Base-by-base conservation (phyloP, 1,140 invertebrate species). In the Drosophila kurseongensis region DNA sequence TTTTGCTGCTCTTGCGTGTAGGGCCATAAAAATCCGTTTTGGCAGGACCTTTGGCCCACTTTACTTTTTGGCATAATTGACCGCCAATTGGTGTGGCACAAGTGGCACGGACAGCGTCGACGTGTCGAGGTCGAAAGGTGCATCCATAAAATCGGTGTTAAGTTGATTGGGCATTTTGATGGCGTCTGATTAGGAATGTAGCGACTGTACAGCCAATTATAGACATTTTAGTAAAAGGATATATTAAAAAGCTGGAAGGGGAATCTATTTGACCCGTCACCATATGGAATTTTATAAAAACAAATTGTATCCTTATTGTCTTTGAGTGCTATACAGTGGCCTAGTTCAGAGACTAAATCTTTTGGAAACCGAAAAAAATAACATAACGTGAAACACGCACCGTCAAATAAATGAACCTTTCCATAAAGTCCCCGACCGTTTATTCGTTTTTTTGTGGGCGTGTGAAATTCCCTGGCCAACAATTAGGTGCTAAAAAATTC, bases 101-200 rank as follows among this genome's bases (percentile, higher is more conserved):
- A 44, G 48, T 48, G 58, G 57, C 55, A 55, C 45, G 62, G 32
- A 63, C 40, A 42, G 45, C 23, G 13, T 18, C 45, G 23, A 48
- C 45, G 45, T 48, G 57, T 47, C 14, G 32, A n/a, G 54, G 23
- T 45, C 55, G 13, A 47, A 62, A 78, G 63, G 56, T 58, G 47
- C 35, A 60, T 59, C 68, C 38, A 83, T 69, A 78, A 83, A 82
- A 82, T 69, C 40, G 38, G 58, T 78, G 60, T 82, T 63, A 71
- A 66, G 55, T 62, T 80, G 59, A 82, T 78, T 69, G 50, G 61
- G 42, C 40, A 12, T 29, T 60, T 51, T 56, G 41, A 72, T 56
- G 48, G 32, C 9, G 16, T 8, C 12, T 56, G 51, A 57, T 71
- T 48, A 41, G 42, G 16, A 5, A 41, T 35, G 29, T 8, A 18